A percentile compares a stretch with the other conserved stretches of the same genome.
These are phyloP conservation scores for Nicator chloris DNA, from an alignment of 2,113 vertebrate genomes.

Conservation along the genomic window DNA sequence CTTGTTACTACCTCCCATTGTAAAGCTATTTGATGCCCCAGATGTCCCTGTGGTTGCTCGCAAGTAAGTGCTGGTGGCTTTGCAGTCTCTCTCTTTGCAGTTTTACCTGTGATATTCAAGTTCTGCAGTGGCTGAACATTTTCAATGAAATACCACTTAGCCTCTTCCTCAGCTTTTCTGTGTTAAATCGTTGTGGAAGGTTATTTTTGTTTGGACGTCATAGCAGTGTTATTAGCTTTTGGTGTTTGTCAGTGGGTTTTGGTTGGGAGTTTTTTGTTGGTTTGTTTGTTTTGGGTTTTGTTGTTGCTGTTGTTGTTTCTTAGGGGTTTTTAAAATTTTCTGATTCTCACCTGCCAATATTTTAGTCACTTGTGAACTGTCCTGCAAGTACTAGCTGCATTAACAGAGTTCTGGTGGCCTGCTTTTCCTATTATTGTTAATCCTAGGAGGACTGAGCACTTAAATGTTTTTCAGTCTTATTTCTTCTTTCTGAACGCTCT, in stretches of 20 bases:
- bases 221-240: neutral
- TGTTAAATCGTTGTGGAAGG: neutral
- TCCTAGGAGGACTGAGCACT: neutral
- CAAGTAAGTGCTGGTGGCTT: slow-evolving; percentile 78
- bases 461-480: neutral
- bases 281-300: neutral
- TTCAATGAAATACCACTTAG: neutral
- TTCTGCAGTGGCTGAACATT: neutral
- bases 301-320: neutral
- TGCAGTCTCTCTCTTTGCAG: neutral
- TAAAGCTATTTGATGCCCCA: slow-evolving; percentile 93
- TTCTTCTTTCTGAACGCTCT: neutral
- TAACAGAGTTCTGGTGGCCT: neutral
- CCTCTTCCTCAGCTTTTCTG: neutral
- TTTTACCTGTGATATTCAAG: neutral
- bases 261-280: neutral
- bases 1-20: slow-evolving; percentile 92
- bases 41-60: slow-evolving; percentile 89
- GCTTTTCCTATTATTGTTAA: neutral
- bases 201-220: neutral
- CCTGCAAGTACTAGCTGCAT: neutral
- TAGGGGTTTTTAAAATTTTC: neutral
- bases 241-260: neutral
- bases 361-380: neutral
- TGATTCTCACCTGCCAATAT: neutral